phyloP scores from a whole-genome alignment of 2,888 invertebrate species.

The Dromius quadrimaculatus region DNA sequence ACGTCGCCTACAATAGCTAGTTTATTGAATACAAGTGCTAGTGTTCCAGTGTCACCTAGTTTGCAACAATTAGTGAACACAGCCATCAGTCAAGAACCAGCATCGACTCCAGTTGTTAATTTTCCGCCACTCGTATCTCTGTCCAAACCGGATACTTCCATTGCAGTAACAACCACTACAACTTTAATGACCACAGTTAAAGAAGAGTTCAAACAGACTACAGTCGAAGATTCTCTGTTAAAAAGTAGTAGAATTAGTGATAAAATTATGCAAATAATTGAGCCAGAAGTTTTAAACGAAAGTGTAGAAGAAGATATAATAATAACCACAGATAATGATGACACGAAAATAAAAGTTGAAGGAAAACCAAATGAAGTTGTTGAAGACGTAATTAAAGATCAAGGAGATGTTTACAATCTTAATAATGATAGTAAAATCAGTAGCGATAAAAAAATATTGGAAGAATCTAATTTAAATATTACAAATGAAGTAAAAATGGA shows the following conservation, averaged over 20 bases:
- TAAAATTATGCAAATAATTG: neutral
- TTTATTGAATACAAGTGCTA: constrained; percentile 66
- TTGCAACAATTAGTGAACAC: constrained; percentile 69
- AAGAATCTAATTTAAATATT: constrained; percentile 31
- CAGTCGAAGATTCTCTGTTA: constrained; percentile 12
- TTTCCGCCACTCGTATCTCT: constrained; percentile 28
- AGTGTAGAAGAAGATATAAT: constrained; percentile 59
- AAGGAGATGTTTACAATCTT: constrained; percentile 51
- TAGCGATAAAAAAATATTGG: constrained; percentile 36
- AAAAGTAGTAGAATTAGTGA: constrained; percentile 12
- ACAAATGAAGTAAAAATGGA: constrained; percentile 40
- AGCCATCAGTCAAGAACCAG: constrained; percentile 64
- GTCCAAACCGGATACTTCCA: neutral
- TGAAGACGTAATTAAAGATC: constrained; percentile 53
- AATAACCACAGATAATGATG: constrained; percentile 55
- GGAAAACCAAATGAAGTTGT: constrained; percentile 54
- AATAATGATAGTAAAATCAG: constrained; percentile 49
- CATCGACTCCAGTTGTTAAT: constrained; percentile 33
- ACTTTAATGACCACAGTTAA: neutral
- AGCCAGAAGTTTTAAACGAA: constrained; percentile 55
- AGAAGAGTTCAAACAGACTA: constrained; percentile 36
- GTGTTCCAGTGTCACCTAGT: constrained; percentile 64
- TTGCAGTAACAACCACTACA: neutral
- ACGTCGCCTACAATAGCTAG: constrained; percentile 70
- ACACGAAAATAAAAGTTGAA: constrained; percentile 51